Base-by-base conservation (phyloP, 2,888 invertebrate species). In the Diaperis boleti region DNA sequence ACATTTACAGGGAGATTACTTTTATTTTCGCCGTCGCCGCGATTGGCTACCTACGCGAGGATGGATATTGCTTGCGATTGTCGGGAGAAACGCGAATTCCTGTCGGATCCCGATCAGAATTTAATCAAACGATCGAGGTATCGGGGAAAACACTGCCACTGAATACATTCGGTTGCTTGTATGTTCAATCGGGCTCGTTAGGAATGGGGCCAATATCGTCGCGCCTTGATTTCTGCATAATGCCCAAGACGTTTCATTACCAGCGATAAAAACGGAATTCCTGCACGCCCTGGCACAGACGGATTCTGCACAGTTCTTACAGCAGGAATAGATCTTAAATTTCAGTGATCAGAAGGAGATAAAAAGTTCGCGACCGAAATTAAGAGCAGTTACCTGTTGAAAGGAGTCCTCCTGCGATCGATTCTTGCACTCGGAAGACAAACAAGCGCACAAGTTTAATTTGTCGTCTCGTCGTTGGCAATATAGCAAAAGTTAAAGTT, bases 1-100 rank as follows among this genome's bases (percentile, higher is more conserved):
- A 82, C 81, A 81, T 81, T 81, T 81, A 80, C 77, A 80, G 78
- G 78, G 78, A 77, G 82, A 82, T 82, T 81, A 82, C 81, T 82
- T 81, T 82, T 82, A 81, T 81, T 82, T 59, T 59, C 62, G 68
- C 68, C 69, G 70, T 68, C 69, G 69, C 71, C 74, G 41, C 62
- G 69, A 70, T 70, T 68, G 67, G 72, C 72, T 73, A 68, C 70
- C 65, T 64, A 55, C 62, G n/a, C n/a, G 61, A 70, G 69, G 68
- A 64, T 29, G 35, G 29, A 57, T 55, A 60, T 55, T 59, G n/a
- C n/a, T n/a, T n/a, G 59, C 56, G 42, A 22, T 33, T 33, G 11
- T n/a, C n/a, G n/a, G n/a, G n/a, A 15, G 17, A 10, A 55, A 33
- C 45, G 55, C 50, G 50, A 56, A 62, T 62, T 62, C 62, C 57